Conservation (phyloP, 1,140 invertebrate genomes). For the Phenacoccus solenopsis region DNA sequence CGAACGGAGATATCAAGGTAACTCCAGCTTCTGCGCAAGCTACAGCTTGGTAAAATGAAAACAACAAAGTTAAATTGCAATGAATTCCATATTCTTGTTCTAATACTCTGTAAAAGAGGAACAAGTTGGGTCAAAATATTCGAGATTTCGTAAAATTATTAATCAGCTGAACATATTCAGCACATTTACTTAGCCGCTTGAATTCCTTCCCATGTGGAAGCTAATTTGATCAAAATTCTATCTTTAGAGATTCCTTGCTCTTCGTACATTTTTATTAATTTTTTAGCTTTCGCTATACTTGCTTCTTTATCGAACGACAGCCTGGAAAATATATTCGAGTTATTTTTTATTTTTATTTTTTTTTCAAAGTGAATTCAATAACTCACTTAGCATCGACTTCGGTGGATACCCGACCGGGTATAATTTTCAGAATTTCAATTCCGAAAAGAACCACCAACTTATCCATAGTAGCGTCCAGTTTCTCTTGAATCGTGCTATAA, state of each 20-base stretch:
- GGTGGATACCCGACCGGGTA: constrained; percentile 94
- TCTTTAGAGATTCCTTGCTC: constrained; percentile 81
- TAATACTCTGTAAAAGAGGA: constrained; percentile 52
- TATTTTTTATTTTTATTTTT: neutral
- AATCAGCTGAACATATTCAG: too few species aligned
- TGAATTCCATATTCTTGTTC: constrained; percentile 89
- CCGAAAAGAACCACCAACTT: constrained; percentile 93
- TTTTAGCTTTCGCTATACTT: constrained; percentile 78
- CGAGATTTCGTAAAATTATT: too few species aligned
- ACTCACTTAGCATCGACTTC: constrained; percentile 90
- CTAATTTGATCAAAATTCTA: constrained; percentile 89
- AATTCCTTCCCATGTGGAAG: constrained; percentile 98
- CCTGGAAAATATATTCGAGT: constrained; percentile 36
- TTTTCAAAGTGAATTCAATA: neutral
- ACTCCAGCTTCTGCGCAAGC: constrained; percentile 96
- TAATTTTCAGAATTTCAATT: constrained; percentile 91
- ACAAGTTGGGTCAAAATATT: neutral
- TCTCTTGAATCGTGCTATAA: constrained; percentile 50
- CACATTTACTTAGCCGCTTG: constrained; percentile 75
- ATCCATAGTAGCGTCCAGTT: constrained; percentile 73
- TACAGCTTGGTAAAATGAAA: constrained; percentile 90
- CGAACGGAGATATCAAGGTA: constrained; percentile 90
- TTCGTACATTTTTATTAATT: constrained; percentile 81
- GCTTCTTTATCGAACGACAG: constrained; percentile 89
- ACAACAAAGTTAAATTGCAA: constrained; percentile 94